phyloP scores from a whole-genome alignment of 2,888 invertebrate genomes.

The Sepioteuthis lessoniana region DNA sequence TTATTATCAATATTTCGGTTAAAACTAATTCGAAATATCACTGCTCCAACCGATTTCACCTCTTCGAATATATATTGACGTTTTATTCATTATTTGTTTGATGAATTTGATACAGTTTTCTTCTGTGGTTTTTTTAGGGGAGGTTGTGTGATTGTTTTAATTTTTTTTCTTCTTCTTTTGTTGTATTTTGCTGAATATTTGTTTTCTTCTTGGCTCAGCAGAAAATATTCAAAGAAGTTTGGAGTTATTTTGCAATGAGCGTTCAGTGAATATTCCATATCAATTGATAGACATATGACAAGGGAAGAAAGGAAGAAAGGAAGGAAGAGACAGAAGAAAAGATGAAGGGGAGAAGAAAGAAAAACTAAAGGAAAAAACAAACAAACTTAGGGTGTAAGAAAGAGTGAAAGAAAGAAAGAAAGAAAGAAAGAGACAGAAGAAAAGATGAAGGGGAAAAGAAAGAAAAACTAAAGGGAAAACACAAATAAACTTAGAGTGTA shows the following conservation, averaged over 20 bases:
- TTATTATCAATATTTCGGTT: constrained; percentile 33
- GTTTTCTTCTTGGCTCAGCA: not conserved
- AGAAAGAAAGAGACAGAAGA: not conserved
- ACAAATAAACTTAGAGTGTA: too few species aligned
- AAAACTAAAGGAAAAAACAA: not conserved
- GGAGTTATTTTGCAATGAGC: not conserved
- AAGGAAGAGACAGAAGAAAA: not conserved
- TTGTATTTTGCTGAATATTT: not conserved
- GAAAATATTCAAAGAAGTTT: not conserved
- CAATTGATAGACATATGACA: too few species aligned
- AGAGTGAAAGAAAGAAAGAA: not conserved
- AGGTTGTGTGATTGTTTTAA: not conserved
- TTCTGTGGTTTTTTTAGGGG: not conserved
- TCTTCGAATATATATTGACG: not conserved
- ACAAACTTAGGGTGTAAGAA: too few species aligned
- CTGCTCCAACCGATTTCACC: not conserved
- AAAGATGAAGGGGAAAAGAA: not conserved
- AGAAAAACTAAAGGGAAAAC: not conserved
- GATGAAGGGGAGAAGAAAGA: not conserved
- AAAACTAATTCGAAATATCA: not conserved
- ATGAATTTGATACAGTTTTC: not conserved
- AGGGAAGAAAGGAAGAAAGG: not conserved
- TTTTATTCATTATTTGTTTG: not conserved
- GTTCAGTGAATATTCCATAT: not conserved
- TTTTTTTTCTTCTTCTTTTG: not conserved